Base-by-base conservation (phyloP, 2,113 vertebrate genomes). In the Clarias gariepinus region DNA sequence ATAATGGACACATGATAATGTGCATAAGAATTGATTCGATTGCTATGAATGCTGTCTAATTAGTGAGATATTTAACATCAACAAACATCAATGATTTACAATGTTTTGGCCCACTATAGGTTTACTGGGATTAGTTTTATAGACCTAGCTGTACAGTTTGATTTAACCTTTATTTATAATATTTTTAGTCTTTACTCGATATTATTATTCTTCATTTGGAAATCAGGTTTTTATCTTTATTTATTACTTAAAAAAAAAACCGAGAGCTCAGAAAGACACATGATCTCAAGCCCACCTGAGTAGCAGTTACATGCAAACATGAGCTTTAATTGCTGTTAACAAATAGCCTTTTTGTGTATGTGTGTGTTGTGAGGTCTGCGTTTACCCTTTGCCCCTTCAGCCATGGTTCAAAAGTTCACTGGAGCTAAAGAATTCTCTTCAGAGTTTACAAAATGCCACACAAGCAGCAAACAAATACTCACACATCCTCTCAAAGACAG, bases 321-420 rank as follows among this genome's bases (percentile, higher is more conserved):
- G n/a, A 79, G 66, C 68, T 69, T 58, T 66, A 82, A 61, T 79
- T 52, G 79, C 79, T 86, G 57, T 76, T 36, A 82, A 76, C 80
- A 86, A 86, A 86, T 33, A 63, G 18, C 33, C 33, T 61, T n/a
- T 57, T 79, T 71, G 55, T 64, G 63, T 71, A 13, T 83, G 52
- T 81, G 53, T 74, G 33, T 63, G 36, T 71, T 66, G 18, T 55
- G 61, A 79, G 78, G n/a, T n/a, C 57, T 82, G 36, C 55, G 8
- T 82, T 74, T 78, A 78, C 81, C 81, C 73, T 78, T 83, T 83
- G 47, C 23, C 86, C 86, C 60, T 19, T 83, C 16, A 68, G 61
- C 47, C 21, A 68, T 19, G 61, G 71, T 87, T 87, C 81, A 87
- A 78, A 83, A 83, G 81, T 87, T 87, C 81, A 87, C 71, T 15